These are phyloP conservation scores for Ctenomys sociabilis DNA, from an alignment of 2,113 vertebrate species.

Conservation along the genomic window DNA sequence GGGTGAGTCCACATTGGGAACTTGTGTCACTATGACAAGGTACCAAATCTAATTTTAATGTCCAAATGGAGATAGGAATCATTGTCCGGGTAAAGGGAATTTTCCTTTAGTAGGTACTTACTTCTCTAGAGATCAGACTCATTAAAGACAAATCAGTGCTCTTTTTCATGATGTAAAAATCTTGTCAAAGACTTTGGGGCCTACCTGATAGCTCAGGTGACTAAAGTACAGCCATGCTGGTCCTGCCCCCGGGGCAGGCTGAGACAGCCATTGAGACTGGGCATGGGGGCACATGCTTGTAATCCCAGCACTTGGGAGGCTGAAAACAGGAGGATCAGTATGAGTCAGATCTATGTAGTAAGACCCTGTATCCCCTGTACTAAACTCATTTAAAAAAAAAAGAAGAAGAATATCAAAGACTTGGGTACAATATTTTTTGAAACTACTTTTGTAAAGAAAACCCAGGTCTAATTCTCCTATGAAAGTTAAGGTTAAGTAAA, in stretches of 20 bases:
- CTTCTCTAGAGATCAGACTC: not conserved
- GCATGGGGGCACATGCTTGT: too few relatives aligned
- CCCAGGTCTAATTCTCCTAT: not conserved
- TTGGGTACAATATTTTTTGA: not conserved
- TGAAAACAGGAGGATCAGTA: too few relatives aligned
- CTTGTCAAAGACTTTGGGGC: not conserved
- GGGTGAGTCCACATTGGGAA: not conserved
- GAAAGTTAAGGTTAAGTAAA: not conserved
- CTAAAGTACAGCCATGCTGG: too few relatives aligned
- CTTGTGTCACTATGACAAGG: not conserved
- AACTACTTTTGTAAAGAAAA: not conserved
- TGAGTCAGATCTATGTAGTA: too few relatives aligned
- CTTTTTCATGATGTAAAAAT: not conserved
- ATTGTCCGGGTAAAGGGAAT: not conserved
- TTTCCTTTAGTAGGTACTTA: not conserved
- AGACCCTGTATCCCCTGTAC: too few relatives aligned
- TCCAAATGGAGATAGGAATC: not conserved
- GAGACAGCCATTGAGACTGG: too few relatives aligned
- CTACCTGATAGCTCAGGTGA: too few relatives aligned
- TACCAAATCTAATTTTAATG: not conserved
- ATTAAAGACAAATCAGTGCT: not conserved
- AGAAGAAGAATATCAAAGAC: not conserved
- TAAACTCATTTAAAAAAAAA: too few relatives aligned
- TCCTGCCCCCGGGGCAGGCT: too few relatives aligned
- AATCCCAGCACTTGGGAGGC: too few relatives aligned